Base-by-base conservation (phyloP, 2,797 vertebrate species). In the Acanthornis magna region DNA sequence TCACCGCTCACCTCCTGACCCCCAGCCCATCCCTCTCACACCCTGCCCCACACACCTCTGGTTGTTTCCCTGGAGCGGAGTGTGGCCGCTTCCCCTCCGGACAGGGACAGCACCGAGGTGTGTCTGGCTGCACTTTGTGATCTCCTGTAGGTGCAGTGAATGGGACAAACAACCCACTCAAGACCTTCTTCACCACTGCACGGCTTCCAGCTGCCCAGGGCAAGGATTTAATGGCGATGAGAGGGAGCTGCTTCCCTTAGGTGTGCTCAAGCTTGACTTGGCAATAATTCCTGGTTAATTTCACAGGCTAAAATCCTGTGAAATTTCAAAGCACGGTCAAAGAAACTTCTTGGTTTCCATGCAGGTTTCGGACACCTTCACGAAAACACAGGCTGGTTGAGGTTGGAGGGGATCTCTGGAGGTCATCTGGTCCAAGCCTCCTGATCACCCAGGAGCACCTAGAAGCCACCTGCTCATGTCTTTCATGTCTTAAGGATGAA, bases 91-190 rank as follows among this genome's bases (percentile, higher is more conserved):
- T 20, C 16, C 4, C 12, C 60, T 13, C 16, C 1, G 6, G 13
- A 11, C 55, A 47, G n/a, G 15, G n/a, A 19, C 40, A 29, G 34
- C 12, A 5, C n/a, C 1, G n/a, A 16, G 5, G 4, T 23, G 11
- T n/a, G 29, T 47, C 42, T 30, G 63, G 29, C 55, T 16, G 29
- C 10, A 5, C 48, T 54, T 17, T 5, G 23, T 12, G 34, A 11
- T 10, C 42, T 48, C 50, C 65, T 42, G 25, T 3, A 14, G 19
- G 22, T 11, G 22, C 60, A 58, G 48, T 1, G 1, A 30, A 8
- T 0, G 1, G 25, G 11, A 54, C 10, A 23, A 27, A 45, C 51
- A 38, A 13, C 4, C 27, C 43, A 17, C 32, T 2, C 2, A n/a
- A 32, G 23, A 27, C 6, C 27, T 16, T 48, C 66, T 22, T 29